Evolutionary conservation across 2,113 vertebrate genomes (phyloP).

Genomic region (Synchiropus splendidus): DNA sequence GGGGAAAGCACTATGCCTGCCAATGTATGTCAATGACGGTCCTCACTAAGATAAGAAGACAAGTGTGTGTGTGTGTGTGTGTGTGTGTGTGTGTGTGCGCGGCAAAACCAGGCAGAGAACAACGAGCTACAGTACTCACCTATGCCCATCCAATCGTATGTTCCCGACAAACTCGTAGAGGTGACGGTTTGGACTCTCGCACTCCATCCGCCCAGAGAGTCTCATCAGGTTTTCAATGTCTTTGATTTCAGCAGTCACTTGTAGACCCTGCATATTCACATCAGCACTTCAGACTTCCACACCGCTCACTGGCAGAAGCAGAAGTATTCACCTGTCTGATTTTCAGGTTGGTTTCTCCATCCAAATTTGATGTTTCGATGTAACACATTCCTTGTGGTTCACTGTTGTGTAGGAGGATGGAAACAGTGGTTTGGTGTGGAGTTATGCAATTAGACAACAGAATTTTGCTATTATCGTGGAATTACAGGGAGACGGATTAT

Average conservation of each 20-base stretch:
- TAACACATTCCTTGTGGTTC: slow-evolving; percentile 99
- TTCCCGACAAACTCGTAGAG: slow-evolving; percentile 98
- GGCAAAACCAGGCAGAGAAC: too few species aligned
- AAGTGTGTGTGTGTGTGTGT: too few species aligned
- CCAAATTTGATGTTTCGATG: slow-evolving; percentile 97
- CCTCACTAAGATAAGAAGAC: too few species aligned
- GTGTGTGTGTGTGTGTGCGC: too few species aligned
- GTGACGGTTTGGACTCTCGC: slow-evolving; percentile 93
- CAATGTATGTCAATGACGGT: too few species aligned
- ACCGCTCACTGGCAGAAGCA: too few species aligned
- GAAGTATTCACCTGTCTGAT: slow-evolving; percentile 82
- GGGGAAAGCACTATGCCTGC: too few species aligned
- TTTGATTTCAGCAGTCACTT: slow-evolving; percentile 82
- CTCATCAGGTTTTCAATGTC: slow-evolving; percentile 85
- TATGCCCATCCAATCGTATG: slow-evolving; percentile 83
- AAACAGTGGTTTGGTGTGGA: neutral
- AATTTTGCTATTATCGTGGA: too few species aligned
- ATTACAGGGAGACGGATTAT: too few species aligned
- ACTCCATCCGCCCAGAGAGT: slow-evolving; percentile 88
- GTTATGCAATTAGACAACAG: too few species aligned
- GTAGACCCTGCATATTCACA: slow-evolving; percentile 73
- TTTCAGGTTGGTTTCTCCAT: slow-evolving; percentile 98
- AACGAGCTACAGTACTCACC: too few species aligned
- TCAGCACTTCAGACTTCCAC: neutral
- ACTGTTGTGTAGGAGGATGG: slow-evolving; percentile 55